Evolutionary conservation across 2,113 vertebrate genomes (phyloP).

Genomic region (Brevimyrus niger): DNA sequence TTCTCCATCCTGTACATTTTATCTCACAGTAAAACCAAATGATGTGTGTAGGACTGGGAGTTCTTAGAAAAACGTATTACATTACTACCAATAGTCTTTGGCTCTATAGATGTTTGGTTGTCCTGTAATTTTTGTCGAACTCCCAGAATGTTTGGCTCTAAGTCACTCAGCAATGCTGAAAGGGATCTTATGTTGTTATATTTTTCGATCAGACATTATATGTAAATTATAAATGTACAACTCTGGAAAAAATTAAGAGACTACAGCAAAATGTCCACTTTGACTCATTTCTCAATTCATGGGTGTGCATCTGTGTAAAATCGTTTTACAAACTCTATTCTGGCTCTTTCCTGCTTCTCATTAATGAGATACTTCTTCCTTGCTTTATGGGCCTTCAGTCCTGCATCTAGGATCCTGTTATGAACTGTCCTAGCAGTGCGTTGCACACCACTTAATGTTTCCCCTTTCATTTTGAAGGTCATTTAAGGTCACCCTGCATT

Average conservation of each 20-base stretch:
- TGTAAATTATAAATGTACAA: not conserved
- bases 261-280: not conserved
- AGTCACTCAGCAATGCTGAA: not conserved
- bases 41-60: not conserved
- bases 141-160: not conserved
- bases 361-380: not conserved
- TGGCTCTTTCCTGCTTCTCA: not conserved
- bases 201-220: not conserved
- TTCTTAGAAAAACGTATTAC: not conserved
- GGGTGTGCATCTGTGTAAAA: not conserved
- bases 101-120: not conserved
- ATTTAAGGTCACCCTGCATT: not conserved
- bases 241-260: not conserved
- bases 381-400: not conserved
- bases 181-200: not conserved
- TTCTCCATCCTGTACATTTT: not conserved
- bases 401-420: no score
- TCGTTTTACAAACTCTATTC: not conserved
- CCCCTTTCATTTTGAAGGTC: not conserved
- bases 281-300: not conserved
- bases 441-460: no score
- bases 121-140: not conserved
- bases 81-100: not conserved
- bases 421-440: no score
- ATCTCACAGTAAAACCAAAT: constrained; percentile 5